A percentile compares a stretch with the other conserved stretches of the same genome.
phyloP scores from a whole-genome alignment of 2,888 invertebrate genomes.

The Mechanitis messenoides region DNA sequence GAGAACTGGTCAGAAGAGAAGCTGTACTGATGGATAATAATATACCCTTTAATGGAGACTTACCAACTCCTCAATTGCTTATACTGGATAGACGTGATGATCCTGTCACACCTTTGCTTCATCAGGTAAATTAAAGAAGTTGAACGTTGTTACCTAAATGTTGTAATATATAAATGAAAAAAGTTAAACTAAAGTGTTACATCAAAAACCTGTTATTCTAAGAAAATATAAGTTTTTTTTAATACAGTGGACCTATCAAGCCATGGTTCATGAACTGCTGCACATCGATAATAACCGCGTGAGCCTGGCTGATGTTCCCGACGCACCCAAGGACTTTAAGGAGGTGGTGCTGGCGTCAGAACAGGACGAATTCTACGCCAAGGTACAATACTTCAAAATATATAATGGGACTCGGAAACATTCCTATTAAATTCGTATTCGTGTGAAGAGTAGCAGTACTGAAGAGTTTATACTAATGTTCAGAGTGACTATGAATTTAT shows the following conservation, averaged over 20 bases:
- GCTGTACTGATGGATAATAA: conserved; percentile 90
- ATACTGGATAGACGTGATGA: conserved; percentile 96
- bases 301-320: conserved; percentile 88
- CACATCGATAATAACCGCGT: conserved; percentile 96
- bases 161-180: no score
- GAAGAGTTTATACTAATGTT: no score
- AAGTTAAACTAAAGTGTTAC: no score
- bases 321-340: conserved; percentile 90
- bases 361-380: conserved; percentile 97
- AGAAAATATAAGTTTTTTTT: conserved; percentile 4
- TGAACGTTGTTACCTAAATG: no score
- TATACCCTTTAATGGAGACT: conserved; percentile 85
- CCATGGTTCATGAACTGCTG: conserved; percentile 99
- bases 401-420: no score
- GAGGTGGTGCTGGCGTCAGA: conserved; percentile 96
- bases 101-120: conserved; percentile 95
- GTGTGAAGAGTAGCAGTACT: no score
- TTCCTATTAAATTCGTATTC: no score
- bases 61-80: conserved; percentile 86
- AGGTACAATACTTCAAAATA: conserved; percentile 62
- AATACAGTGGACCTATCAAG: conserved; percentile 98
- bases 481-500: no score
- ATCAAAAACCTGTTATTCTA: no score
- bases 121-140: conserved; percentile 76
- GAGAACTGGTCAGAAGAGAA: conserved; percentile 91